Percentiles rank a stretch among this genome's conserved stretches.
These are phyloP conservation scores for Psittacus erithacus DNA, from an alignment of 2,113 vertebrate species.

Conservation along the genomic window DNA sequence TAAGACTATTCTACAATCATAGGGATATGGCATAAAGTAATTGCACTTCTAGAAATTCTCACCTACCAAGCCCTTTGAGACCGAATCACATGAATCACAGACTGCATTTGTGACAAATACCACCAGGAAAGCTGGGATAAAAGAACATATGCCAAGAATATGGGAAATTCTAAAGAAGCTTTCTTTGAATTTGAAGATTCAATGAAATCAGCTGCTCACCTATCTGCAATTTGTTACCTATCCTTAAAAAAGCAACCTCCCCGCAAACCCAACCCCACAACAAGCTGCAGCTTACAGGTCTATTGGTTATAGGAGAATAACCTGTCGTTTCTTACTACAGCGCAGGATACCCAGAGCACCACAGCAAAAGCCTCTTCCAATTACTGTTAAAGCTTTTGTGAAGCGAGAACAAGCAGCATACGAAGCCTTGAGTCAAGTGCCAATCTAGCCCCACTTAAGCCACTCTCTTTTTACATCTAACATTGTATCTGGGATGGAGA, in stretches of 20 bases:
- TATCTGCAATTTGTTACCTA: background rate
- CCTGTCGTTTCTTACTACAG: background rate
- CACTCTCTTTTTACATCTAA: background rate
- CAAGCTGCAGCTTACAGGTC: background rate
- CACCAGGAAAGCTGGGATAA: background rate
- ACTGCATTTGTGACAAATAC: background rate
- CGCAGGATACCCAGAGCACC: background rate
- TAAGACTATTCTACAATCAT: background rate
- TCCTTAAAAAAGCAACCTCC: background rate
- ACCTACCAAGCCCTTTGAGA: background rate
- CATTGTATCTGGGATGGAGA: background rate
- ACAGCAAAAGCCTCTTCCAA: background rate
- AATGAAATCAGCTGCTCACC: background rate
- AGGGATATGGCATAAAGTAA: constrained; percentile 1
- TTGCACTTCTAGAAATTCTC: constrained; percentile 7
- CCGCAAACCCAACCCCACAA: background rate
- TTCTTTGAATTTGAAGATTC: background rate
- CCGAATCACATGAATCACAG: background rate
- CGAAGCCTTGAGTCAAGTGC: background rate
- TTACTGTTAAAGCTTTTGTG: background rate
- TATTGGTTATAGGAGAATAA: background rate
- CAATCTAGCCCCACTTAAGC: background rate
- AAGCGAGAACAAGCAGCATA: background rate
- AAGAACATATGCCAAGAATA: background rate
- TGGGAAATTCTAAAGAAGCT: background rate